Evolutionary conservation across 2,797 vertebrate genomes (phyloP), one percentile per base, ranked within the genome.

Genomic region (Gila robusta): DNA sequence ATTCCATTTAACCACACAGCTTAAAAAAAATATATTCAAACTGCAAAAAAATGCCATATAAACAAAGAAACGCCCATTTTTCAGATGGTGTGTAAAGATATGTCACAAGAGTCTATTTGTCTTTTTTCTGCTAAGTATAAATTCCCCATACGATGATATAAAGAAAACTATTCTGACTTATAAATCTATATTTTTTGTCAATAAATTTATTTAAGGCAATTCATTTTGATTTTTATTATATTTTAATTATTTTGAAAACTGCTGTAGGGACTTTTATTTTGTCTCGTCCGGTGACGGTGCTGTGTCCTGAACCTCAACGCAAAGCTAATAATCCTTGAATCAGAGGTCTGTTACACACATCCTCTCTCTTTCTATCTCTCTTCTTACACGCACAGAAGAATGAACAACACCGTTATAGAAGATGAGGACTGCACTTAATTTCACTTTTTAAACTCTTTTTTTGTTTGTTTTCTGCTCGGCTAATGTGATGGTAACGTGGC

Each of bases 401-500:
- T 66, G 26, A 73, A 5, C 16, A 64, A 23, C 14, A 41, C 21
- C 14, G 12, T 26, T 26, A 62, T 8, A 49, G 67, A 16, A 64
- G 14, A 44, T 9, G 6, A 71, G 17, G 6, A 28, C 41, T 16
- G 52, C 67, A 66, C 78, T 86, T 73, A 47, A 79, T 47, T 6
- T n/a, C 19, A 85, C 83, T 85, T 85, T 84, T 62, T 28, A 44
- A 70, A 41, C 70, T 83, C 8, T 44, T 62, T 72, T 44, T 62
- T 23, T 3, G 12, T n/a, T 21, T 71, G 78, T 66, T 73, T 79
- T 49, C 26, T 67, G 66, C 74, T 70, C 32, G 73, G 64, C 74
- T 80, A 72, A 47, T 80, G 83, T 62, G 70, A 73, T 54, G 84
- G 69, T 86, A 86, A 74, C 84, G 78, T 86, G 69, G 84, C 77